Evolutionary conservation across 92 coral and sea anemone species (phyloP).

Genomic region (Porites cylindrica): DNA sequence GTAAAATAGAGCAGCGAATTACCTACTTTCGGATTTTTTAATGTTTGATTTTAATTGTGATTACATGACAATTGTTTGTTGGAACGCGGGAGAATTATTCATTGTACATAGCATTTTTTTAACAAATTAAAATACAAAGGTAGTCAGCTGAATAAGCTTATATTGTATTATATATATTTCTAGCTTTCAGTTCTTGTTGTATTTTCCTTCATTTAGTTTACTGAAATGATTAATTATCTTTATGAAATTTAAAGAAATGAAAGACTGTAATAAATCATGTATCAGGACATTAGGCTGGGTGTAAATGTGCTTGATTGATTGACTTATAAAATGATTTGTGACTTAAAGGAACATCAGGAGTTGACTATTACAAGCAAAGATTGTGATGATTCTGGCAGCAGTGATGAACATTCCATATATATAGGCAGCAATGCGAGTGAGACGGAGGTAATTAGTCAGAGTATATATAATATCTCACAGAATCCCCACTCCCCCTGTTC

Average conservation of each 20-base stretch:
- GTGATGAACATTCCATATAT: too few relatives aligned
- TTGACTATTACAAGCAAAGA: background rate
- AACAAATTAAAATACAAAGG: too few relatives aligned
- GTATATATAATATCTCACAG: background rate
- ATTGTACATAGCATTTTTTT: too few relatives aligned
- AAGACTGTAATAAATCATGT: conserved; percentile 3
- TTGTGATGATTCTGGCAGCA: background rate
- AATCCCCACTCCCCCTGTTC: background rate
- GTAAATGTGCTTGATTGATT: conserved; percentile 4
- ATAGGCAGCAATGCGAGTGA: background rate
- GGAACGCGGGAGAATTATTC: too few relatives aligned
- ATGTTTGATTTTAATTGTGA: too few relatives aligned
- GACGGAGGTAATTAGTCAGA: background rate
- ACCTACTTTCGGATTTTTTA: background rate
- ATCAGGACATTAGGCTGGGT: background rate
- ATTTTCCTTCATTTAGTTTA: too few relatives aligned
- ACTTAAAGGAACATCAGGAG: background rate
- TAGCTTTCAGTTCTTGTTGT: too few relatives aligned
- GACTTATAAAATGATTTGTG: background rate
- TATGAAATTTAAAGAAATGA: too few relatives aligned
- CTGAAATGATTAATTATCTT: too few relatives aligned
- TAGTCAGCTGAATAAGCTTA: too few relatives aligned
- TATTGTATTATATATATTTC: too few relatives aligned
- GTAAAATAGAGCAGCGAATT: background rate
- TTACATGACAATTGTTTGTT: too few relatives aligned